Evolutionary conservation across 2,888 invertebrate species (phyloP), one percentile per base, ranked within the genome.

Genomic region (Ariolimax columbianus): DNA sequence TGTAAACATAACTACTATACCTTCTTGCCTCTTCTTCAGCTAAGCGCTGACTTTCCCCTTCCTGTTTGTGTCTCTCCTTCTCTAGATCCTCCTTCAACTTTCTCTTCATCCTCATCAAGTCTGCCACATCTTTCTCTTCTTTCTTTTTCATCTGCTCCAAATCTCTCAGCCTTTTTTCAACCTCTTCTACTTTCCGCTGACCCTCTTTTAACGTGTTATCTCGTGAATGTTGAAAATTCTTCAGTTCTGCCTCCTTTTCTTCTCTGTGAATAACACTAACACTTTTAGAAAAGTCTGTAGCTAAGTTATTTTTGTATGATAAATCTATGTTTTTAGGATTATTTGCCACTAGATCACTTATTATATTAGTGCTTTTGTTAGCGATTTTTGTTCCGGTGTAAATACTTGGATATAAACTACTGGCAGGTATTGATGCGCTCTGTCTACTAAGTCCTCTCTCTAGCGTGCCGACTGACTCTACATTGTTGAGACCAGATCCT

Each of bases 41-140:
- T 2, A 75, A 68, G 3, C 17, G 14, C 6, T 51, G 11, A 77
- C 88, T 77, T 82, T 88, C 85, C 51, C 86, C 81, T 73, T 82
- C 78, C n/a, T 73, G 55, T 26, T 30, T 43, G 51, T 83, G 77
- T 84, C 87, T 87, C 82, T 89, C 88, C 9, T 77, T 77, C 68
- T 88, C 87, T 40, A 88, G 85, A 55, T 91, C 91, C 14, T 91
- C 89, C 86, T 91, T 89, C 14, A 92, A 83, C 38, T 86, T 88
- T 47, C 89, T 89, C 85, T 92, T 92, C 88, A 88, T 88, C 55
- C 92, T 89, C 92, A 93, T 89, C 80, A 93, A 85, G 63, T 92
- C 91, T 3, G 92, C 93, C 26, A 93, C 90, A 70, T 91, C 91
- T 66, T 89, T 90, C 70, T 91, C 91, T 85, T 93, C 90, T 77